A percentile compares a stretch with the other conserved stretches of the same genome.
Evolutionary conservation across 2,888 invertebrate species (phyloP).

Genomic region (Portevinia maculata): DNA sequence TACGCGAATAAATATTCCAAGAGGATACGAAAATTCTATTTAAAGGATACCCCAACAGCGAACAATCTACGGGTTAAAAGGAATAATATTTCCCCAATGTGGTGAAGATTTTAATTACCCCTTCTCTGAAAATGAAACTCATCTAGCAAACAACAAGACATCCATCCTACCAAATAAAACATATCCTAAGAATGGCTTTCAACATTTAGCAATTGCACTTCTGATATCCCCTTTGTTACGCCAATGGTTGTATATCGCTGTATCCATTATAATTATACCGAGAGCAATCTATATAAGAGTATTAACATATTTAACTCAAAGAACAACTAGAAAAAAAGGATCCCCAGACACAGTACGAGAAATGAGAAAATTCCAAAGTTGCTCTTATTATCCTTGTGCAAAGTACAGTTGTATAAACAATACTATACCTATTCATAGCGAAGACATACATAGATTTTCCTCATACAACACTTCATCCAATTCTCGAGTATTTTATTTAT

Average conservation of each 20-base stretch:
- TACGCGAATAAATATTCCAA: slow-evolving; percentile 37
- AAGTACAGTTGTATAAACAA: background rate
- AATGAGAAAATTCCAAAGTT: slow-evolving; percentile 54
- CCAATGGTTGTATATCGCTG: slow-evolving; percentile 60
- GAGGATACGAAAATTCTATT: slow-evolving; percentile 15
- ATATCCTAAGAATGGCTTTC: slow-evolving; percentile 19
- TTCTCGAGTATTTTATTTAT: slow-evolving; percentile 76
- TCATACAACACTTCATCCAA: slow-evolving; percentile 75
- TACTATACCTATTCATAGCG: slow-evolving; percentile 23
- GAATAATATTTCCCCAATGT: slow-evolving; percentile 51
- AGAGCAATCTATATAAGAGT: slow-evolving; percentile 42
- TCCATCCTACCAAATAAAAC: slow-evolving; percentile 20
- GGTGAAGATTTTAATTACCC: slow-evolving; percentile 63
- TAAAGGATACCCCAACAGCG: background rate
- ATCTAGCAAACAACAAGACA: slow-evolving; percentile 29
- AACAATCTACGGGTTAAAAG: background rate
- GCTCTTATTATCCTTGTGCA: slow-evolving; percentile 54
- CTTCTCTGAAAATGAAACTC: slow-evolving; percentile 21
- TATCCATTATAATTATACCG: slow-evolving; percentile 71
- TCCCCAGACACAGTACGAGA: no score
- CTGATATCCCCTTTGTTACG: slow-evolving; percentile 47
- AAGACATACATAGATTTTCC: slow-evolving; percentile 72
- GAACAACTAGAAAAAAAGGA: slow-evolving; percentile 4
- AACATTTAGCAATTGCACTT: slow-evolving; percentile 57
- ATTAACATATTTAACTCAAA: slow-evolving; percentile 65